Percentiles rank a stretch among this genome's conserved stretches.
Conservation (phyloP, 2,113 vertebrate genomes). For the Oreotrochilus melanogaster region DNA sequence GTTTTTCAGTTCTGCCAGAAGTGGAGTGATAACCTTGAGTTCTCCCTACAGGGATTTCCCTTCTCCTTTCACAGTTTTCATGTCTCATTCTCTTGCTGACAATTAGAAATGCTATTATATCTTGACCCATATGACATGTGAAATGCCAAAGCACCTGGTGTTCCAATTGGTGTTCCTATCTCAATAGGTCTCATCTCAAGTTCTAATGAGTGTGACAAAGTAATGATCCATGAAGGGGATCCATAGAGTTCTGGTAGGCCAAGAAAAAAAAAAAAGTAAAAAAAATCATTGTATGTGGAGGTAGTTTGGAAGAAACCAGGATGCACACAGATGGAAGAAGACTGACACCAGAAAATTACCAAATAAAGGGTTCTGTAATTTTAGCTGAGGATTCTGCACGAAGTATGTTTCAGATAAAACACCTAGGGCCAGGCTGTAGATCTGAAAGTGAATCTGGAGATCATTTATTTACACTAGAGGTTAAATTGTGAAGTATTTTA, state of each 20-base stretch:
- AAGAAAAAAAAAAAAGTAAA: background rate
- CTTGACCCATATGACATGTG: conserved; percentile 25
- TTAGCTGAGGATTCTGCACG: background rate
- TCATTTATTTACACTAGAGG: background rate
- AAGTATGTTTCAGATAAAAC: background rate
- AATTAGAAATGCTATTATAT: conserved; percentile 64
- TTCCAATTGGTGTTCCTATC: background rate
- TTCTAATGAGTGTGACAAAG: conserved; percentile 70
- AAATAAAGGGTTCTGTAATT: background rate
- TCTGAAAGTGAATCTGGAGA: background rate
- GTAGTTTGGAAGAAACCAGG: background rate
- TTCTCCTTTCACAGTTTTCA: background rate
- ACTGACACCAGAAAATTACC: background rate
- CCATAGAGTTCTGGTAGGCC: background rate
- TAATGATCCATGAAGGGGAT: conserved; percentile 40
- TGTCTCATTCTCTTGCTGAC: conserved; percentile 32
- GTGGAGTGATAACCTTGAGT: conserved; percentile 15
- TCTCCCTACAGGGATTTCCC: conserved; percentile 13
- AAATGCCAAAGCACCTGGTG: conserved; percentile 62
- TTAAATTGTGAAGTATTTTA: background rate
- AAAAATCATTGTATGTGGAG: background rate
- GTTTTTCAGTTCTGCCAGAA: conserved; percentile 9
- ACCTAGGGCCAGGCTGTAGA: background rate
- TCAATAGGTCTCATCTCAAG: conserved; percentile 65
- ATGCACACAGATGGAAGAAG: background rate